Evolutionary conservation across 2,888 invertebrate species (phyloP).

Genomic region (Plagodis dolabraria): DNA sequence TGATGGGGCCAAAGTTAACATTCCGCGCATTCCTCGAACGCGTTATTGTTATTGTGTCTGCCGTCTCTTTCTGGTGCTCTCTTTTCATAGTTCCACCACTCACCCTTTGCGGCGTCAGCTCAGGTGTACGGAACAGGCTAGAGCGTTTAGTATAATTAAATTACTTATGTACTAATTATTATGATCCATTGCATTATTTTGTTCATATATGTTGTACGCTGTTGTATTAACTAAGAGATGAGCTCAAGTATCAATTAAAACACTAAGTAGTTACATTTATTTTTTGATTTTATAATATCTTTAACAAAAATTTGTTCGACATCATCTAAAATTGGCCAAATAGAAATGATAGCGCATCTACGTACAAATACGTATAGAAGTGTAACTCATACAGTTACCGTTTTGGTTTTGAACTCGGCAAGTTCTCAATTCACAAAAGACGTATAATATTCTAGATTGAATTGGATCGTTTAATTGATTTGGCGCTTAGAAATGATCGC

Average conservation of each 20-base stretch:
- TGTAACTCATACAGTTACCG: too few relatives aligned
- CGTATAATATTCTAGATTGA: too few relatives aligned
- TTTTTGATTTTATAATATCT: too few relatives aligned
- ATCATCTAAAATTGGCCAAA: too few relatives aligned
- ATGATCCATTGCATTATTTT: background rate
- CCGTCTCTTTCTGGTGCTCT: slow-evolving; percentile 54
- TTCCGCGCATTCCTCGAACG: slow-evolving; percentile 70
- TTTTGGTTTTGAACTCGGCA: too few relatives aligned
- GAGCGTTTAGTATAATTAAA: slow-evolving; percentile 38
- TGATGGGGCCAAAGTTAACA: slow-evolving; percentile 72
- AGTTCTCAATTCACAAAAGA: too few relatives aligned
- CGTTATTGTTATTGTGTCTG: slow-evolving; percentile 51
- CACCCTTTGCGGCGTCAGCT: slow-evolving; percentile 45
- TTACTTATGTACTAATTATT: background rate
- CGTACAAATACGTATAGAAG: too few relatives aligned
- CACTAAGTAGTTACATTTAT: too few relatives aligned
- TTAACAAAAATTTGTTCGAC: too few relatives aligned
- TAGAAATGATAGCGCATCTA: too few relatives aligned
- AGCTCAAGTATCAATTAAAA: background rate
- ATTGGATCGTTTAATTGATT: too few relatives aligned
- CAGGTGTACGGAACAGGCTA: slow-evolving; percentile 51
- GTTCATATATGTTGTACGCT: background rate
- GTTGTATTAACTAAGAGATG: background rate
- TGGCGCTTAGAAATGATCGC: too few relatives aligned
- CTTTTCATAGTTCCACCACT: slow-evolving; percentile 22